Evolutionary conservation across 2,888 invertebrate species (phyloP), one percentile per base, ranked within the genome.

Genomic region (Eledone cirrhosa): DNA sequence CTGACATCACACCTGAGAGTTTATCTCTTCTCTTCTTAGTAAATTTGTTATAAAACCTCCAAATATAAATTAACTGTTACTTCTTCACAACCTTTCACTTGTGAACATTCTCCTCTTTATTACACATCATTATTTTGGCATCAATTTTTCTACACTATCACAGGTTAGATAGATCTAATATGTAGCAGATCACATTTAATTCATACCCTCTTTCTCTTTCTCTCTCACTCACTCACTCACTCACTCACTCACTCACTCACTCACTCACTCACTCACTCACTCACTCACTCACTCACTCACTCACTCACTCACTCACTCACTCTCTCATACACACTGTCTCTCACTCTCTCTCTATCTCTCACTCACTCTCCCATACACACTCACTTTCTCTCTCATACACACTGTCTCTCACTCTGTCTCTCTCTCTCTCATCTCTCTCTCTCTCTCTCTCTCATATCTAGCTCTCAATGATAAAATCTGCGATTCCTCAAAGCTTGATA

Each of bases 401-500:
- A 7, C 24, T 69, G 19, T 69, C 13, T 19, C 69, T 8, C 24
- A 24, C 24, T 19, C 69, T 7, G 7, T n/a, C 24, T 69, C 27
- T 27, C 7, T 27, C 31, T 27, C 24, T 27, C 31, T 27, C 7
- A 14, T 67, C 67, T 67, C 24, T 67, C 67, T n/a, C 67, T n/a
- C 67, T 67, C 67, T n/a, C 67, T 67, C 67, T 67, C 67, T 67
- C 24, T 67, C 67, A 13, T 67, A 14, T 67, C 67, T 67, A 14
- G 13, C 67, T n/a, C 67, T 67, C 67, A 19, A 14, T 53, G 16
- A 53, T 22, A 53, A 14, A n/a, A n/a, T n/a, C n/a, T n/a, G n/a
- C n/a, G n/a, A n/a, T n/a, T n/a, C n/a, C n/a, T n/a, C n/a, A n/a
- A n/a, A n/a, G n/a, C n/a, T n/a, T n/a, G n/a, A n/a, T n/a, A n/a